Evolutionary conservation across 2,888 invertebrate species (phyloP).

Genomic region (Leptogaster cylindrica): DNA sequence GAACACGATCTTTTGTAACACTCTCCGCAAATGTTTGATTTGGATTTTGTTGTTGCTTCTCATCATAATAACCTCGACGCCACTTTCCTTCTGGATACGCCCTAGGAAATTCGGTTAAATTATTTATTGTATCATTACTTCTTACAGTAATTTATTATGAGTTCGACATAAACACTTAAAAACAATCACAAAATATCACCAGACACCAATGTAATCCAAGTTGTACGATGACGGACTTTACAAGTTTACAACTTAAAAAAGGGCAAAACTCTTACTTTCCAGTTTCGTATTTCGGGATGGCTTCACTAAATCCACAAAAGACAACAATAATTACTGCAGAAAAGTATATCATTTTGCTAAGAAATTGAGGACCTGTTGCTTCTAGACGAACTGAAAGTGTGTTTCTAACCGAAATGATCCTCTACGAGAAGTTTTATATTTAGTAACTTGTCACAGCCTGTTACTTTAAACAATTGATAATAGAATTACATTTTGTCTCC

Average conservation of each 20-base stretch:
- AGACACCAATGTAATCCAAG: no score
- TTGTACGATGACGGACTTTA: no score
- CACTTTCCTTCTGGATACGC: conserved; percentile 48
- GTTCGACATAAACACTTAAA: not conserved
- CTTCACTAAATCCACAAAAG: conserved; percentile 12
- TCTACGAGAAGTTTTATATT: conserved; percentile 11
- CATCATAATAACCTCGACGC: conserved; percentile 56
- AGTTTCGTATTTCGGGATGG: conserved; percentile 20
- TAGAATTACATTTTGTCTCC: conserved; percentile 8
- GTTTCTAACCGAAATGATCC: not conserved
- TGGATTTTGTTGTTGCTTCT: no score
- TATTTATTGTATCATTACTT: not conserved
- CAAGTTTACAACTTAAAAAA: not conserved
- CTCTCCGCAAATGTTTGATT: conserved; percentile 49
- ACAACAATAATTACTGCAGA: conserved; percentile 1
- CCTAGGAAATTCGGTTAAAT: no score
- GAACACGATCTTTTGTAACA: conserved; percentile 58
- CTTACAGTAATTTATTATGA: not conserved
- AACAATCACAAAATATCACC: not conserved
- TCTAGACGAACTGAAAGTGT: not conserved
- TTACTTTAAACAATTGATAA: conserved; percentile 34
- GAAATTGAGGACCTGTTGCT: not conserved
- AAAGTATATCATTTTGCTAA: not conserved
- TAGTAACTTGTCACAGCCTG: conserved; percentile 25
- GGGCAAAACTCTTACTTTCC: conserved; percentile 15